Evolutionary conservation across 1,140 invertebrate species (phyloP), one percentile per base, ranked within the genome.

Genomic region (Anoplolepis gracilipes): DNA sequence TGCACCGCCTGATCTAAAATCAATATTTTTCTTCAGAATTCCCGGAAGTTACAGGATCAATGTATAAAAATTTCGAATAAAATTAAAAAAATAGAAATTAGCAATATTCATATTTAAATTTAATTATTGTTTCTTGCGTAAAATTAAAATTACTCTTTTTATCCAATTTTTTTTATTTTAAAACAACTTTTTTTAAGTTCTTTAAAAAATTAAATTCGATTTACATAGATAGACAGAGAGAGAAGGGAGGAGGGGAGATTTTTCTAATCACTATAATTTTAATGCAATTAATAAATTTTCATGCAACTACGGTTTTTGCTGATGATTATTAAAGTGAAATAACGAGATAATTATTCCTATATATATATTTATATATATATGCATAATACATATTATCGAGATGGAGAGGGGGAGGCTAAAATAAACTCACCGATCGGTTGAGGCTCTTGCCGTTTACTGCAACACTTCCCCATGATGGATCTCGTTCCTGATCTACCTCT

Each of bases 391-490:
- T 30, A 1, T 76, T 42, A 42, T 46, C n/a, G 7, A 36, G 64
- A 7, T 22, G 8, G 36, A 4, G n/a, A 22, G n/a, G n/a, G n/a
- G n/a, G n/a, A n/a, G n/a, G n/a, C n/a, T 19, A 30, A n/a, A 33
- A 36, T 19, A 0, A 1, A 88, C 88, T 93, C 88, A 95, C 94
- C 94, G 84, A 94, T 94, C 46, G 96, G 95, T 92, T 97, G 97
- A 90, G 96, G 96, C 94, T 97, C 96, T 93, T 97, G 96, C 87
- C 96, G 96, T 94, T 97, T 97, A 94, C 96, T 97, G 94, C 97
- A 97, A 95, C 96, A 97, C 94, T 96, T 96, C 93, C 96, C 96
- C 94, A 96, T 96, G 94, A 96, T 96, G 90, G 62, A 88, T 73
- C 84, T 86, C 25, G 69, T 72, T 91, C 88, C 46, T 88, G 87